Evolutionary conservation across 2,888 invertebrate genomes (phyloP).

Genomic region (Diachrysia chrysitis): DNA sequence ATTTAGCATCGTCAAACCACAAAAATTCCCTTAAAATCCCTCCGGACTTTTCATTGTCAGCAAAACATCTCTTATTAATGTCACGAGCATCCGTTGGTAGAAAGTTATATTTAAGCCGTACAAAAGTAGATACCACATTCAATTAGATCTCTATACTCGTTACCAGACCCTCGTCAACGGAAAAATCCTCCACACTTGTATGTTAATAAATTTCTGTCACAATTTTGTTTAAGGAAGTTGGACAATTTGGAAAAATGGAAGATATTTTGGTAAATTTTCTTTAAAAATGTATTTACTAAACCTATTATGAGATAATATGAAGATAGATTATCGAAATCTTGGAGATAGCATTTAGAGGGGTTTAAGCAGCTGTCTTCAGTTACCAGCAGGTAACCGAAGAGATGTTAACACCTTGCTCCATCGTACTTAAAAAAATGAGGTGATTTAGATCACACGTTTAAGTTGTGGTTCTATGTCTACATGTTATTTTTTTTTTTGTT

Average conservation of each 20-base stretch:
- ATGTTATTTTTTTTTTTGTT: no score
- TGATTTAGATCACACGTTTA: no score
- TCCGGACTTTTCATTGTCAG: slow-evolving; percentile 47
- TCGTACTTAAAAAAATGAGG: no score
- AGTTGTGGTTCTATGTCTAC: no score
- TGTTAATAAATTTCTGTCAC: slow-evolving; percentile 73
- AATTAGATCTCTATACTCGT: slow-evolving; percentile 69
- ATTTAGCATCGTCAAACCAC: slow-evolving; percentile 47
- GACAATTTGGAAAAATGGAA: slow-evolving; percentile 59
- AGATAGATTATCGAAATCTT: no score
- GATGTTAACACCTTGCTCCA: no score
- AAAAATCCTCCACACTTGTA: slow-evolving; percentile 70
- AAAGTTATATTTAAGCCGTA: slow-evolving; percentile 41
- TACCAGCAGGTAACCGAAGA: no score
- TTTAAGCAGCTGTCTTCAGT: no score
- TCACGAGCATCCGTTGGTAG: slow-evolving; percentile 49
- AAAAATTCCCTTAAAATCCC: slow-evolving; percentile 33
- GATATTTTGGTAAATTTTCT: slow-evolving; percentile 17
- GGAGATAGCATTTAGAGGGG: no score
- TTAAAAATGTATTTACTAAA: no score
- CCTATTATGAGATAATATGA: no score
- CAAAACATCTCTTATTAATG: slow-evolving; percentile 54
- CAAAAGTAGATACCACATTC: slow-evolving; percentile 67
- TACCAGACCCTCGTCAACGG: slow-evolving; percentile 75
- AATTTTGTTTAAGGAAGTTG: slow-evolving; percentile 64